A percentile compares a stretch with the other conserved stretches of the same genome.
phyloP scores from a whole-genome alignment of 2,888 invertebrate genomes.

The Baccha elongata region DNA sequence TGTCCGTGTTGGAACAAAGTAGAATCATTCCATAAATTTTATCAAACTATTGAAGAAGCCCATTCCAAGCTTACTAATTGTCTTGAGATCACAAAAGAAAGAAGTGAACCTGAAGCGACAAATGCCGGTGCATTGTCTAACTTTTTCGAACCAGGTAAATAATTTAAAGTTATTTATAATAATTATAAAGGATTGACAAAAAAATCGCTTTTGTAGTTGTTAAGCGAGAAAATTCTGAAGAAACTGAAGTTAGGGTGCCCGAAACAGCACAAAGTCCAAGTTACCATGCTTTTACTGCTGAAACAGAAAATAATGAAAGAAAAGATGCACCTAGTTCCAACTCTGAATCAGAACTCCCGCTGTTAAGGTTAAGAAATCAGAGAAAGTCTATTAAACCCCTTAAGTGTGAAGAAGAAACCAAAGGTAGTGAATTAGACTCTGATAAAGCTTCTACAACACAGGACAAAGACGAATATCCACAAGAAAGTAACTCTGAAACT shows the following conservation, averaged over 20 bases:
- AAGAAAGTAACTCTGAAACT: not conserved
- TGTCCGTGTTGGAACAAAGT: conserved; percentile 77
- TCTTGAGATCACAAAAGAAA: not conserved
- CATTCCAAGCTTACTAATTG: conserved; percentile 72
- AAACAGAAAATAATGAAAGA: not conserved
- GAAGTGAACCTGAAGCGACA: conserved; percentile 57
- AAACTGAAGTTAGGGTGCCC: too few species aligned
- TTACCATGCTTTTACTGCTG: too few species aligned
- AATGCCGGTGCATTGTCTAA: conserved; percentile 75
- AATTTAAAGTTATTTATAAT: too few species aligned
- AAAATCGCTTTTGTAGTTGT: too few species aligned
- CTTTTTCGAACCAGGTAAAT: not conserved
- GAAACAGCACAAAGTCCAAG: too few species aligned
- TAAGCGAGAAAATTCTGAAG: not conserved
- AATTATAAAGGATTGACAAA: too few species aligned
- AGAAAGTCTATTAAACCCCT: too few species aligned
- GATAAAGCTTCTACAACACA: not conserved
- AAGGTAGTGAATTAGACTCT: not conserved
- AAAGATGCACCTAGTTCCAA: too few species aligned
- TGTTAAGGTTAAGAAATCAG: too few species aligned
- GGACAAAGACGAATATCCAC: not conserved
- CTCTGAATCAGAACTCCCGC: too few species aligned
- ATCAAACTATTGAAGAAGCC: conserved; percentile 74
- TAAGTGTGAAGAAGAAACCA: too few species aligned
- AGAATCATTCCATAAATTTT: conserved; percentile 77